Evolutionary conservation across 2,888 invertebrate species (phyloP), one percentile per base, ranked within the genome.

Genomic region (Polyommatus iphigenia): DNA sequence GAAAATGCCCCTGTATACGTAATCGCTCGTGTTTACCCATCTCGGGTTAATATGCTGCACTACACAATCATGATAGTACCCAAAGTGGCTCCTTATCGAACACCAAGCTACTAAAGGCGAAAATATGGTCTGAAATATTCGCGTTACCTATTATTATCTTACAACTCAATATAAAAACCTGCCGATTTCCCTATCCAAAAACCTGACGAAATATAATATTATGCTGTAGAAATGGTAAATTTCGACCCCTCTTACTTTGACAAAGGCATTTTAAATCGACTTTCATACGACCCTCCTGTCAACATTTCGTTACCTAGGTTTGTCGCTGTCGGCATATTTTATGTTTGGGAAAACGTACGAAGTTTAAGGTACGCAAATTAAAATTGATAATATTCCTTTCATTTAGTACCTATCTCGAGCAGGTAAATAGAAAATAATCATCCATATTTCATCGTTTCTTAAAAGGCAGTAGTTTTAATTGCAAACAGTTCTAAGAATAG

Each of bases 211-310:
- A 67, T 10, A 67, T 29, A 18, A 67, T 29, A 29, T 29, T 29
- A 29, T 29, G 13, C 29, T 29, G 24, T 62, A 24, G 62, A 62
- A 67, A 67, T 15, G 3, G 29, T 20, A 67, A 24, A 29, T 67
- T 67, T 67, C 5, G 29, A 10, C 24, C 20, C 20, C 20, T 20
- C 59, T n/a, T 59, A n/a, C 59, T 62, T 62, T 24, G 29, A 67
- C 67, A 67, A 67, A 67, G 67, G 67, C 29, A 67, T 67, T 67
- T 29, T 29, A 67, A 67, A 67, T 29, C 29, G 67, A 67, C 67
- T 67, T 67, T 67, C 67, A 29, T 67, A 67, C 67, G 67, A 29
- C 29, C 67, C 29, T 67, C 67, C 67, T 67, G 67, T 67, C 29
- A 32, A 67, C 18, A 32, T 32, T 29, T 29, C 67, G 67, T 15